A percentile compares a stretch with the other conserved stretches of the same genome.
Conservation (phyloP, 1,140 invertebrate genomes). For the Acromyrmex heyeri region DNA sequence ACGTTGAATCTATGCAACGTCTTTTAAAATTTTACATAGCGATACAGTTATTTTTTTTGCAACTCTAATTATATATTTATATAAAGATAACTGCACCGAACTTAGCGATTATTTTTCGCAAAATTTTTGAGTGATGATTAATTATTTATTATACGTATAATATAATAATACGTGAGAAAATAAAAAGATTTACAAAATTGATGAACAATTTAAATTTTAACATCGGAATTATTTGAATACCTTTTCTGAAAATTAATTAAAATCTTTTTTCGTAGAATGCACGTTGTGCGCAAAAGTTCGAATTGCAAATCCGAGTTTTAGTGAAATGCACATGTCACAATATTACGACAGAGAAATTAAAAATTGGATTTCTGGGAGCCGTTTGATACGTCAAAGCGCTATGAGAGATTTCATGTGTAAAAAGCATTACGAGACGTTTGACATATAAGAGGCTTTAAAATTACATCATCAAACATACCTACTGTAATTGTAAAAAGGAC, state of each 20-base stretch:
- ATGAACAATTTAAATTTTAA: conserved; percentile 33
- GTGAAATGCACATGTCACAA: background rate
- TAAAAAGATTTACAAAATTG: background rate
- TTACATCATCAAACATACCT: background rate
- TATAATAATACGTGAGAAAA: background rate
- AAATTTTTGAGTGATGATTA: background rate
- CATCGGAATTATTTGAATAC: background rate
- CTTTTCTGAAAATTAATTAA: background rate
- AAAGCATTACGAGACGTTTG: background rate
- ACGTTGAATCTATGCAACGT: background rate
- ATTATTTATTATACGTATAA: background rate
- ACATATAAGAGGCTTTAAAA: conserved; percentile 29
- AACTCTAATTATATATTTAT: background rate
- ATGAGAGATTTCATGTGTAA: background rate
- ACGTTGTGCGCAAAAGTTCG: background rate
- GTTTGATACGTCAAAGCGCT: background rate
- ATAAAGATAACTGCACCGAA: background rate
- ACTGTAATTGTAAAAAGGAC: background rate
- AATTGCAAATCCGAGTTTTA: background rate
- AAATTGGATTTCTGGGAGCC: background rate
- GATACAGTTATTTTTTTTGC: background rate
- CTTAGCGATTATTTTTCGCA: background rate
- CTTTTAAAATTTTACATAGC: background rate
- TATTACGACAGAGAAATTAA: background rate
- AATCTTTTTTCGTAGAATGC: background rate